Evolutionary conservation across 2,113 vertebrate species (phyloP), one percentile per base, ranked within the genome.

Genomic region (Carlito syrichta): DNA sequence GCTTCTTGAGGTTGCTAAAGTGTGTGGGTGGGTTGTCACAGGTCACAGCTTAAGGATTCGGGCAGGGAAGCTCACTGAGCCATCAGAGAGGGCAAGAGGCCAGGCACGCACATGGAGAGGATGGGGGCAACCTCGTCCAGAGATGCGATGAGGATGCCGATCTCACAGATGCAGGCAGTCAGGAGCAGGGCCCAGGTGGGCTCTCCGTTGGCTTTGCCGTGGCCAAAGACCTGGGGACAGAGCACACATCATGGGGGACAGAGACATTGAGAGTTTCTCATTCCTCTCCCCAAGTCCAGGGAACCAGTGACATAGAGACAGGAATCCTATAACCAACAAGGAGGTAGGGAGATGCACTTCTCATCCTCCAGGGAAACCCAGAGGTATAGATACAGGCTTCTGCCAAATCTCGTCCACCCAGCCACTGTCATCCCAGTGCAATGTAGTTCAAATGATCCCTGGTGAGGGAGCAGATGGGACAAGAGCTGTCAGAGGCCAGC

Each of bases 111-210:
- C 99, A 99, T 99, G 96, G 99, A 99, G 93, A 99, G 99, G 98
- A 99, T 99, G 91, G 99, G 99, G 96, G 99, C 99, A 54, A 99
- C 99, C 58, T 99, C 97, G 27, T 99, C 99, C 86, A 99, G 99
- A 68, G 99, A 99, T 3, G 99, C 99, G 6, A 99, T 99, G 95
- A 99, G 99, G 98, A 99, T 99, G 78, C 99, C 99, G 0, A 98
- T 99, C 98, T 99, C 99, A 2, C 99, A 99, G 99, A 99, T 99
- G 94, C 99, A 99, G 82, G 99, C 99, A 0, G 99, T 99, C 96
- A 99, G 98, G 88, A 99, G 99, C 95, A 99, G 98, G 6, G 99
- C 99, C 99, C 99, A 99, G 0, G 99, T 99, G 3, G 99, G 99
- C 93, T 99, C 99, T 38, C 99, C 99, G 0, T 99, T 99, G 91